Conservation (phyloP, 2,113 vertebrate genomes). For the Triplophysa rosa region DNA sequence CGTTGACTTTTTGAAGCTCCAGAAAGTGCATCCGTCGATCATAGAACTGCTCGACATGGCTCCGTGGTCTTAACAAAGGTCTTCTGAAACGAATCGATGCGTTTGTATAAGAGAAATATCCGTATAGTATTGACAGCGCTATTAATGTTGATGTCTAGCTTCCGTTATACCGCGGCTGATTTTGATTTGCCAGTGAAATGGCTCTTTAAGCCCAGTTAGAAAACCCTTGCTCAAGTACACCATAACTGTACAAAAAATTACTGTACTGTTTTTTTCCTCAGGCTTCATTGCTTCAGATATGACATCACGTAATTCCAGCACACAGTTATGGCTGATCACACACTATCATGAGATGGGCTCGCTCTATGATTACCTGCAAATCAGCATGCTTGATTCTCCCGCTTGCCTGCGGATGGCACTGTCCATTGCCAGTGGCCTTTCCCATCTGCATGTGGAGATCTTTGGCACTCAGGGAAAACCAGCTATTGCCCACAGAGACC, state of each 20-base stretch:
- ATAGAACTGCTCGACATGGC: too few species aligned
- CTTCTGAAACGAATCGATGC: too few species aligned
- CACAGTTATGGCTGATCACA: conserved; percentile 96
- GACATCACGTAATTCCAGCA: conserved; percentile 98
- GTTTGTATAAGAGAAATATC: too few species aligned
- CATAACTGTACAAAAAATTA: not conserved
- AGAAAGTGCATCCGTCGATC: too few species aligned
- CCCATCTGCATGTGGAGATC: conserved; percentile 96
- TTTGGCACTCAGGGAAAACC: conserved; percentile 99
- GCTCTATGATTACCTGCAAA: conserved; percentile 94
- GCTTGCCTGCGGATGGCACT: conserved; percentile 91
- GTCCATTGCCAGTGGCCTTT: conserved; percentile 91
- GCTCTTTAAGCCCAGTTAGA: too few species aligned
- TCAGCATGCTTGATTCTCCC: conserved; percentile 88
- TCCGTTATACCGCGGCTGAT: too few species aligned
- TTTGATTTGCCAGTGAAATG: too few species aligned
- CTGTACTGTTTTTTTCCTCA: conserved; percentile 44
- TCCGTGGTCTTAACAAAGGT: too few species aligned
- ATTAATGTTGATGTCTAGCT: too few species aligned
- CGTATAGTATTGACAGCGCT: too few species aligned
- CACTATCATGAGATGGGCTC: conserved; percentile 99
- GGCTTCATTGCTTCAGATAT: conserved; percentile 98
- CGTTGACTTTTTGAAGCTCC: too few species aligned
- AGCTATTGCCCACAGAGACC: conserved; percentile 92
- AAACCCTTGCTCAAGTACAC: not conserved